These are phyloP conservation scores for Endotricha flammealis DNA, from an alignment of 2,888 invertebrate genomes.

Conservation along the genomic window DNA sequence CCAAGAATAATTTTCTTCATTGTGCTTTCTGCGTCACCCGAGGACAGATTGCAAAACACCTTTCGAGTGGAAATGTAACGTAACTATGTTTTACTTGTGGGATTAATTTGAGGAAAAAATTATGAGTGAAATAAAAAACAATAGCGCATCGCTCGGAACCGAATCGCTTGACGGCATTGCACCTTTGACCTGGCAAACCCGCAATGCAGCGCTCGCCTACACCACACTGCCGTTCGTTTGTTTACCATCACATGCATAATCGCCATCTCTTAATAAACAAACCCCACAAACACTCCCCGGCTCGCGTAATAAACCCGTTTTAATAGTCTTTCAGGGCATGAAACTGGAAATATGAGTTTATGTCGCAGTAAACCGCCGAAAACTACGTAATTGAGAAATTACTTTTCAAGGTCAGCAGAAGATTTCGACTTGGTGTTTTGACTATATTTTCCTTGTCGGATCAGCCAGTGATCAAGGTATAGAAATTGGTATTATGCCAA, in stretches of 20 bases:
- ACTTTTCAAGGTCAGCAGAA: constrained; percentile 5
- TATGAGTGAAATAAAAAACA: constrained; percentile 20
- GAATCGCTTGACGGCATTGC: constrained; percentile 51
- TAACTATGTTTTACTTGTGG: neutral
- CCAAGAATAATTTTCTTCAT: neutral
- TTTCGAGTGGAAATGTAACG: neutral
- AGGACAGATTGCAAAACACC: constrained; percentile 1
- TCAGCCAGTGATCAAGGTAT: too few relatives aligned
- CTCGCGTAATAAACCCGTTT: constrained; percentile 13
- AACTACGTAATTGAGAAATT: constrained; percentile 9
- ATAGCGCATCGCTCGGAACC: constrained; percentile 36
- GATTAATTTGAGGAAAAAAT: constrained; percentile 12
- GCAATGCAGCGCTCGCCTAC: constrained; percentile 61
- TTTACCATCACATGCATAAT: constrained; percentile 37
- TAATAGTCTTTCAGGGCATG: constrained; percentile 12
- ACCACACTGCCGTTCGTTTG: constrained; percentile 51
- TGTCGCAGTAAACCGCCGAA: constrained; percentile 14
- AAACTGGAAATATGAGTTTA: constrained; percentile 10
- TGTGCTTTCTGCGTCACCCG: constrained; percentile 1
- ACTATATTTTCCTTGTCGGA: neutral
- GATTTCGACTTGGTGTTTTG: neutral
- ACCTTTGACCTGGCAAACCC: constrained; percentile 53
- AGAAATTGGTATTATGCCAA: too few relatives aligned
- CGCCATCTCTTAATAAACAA: constrained; percentile 17
- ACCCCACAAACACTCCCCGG: constrained; percentile 11